Percentiles rank a stretch among this genome's conserved stretches.
Evolutionary conservation across 2,797 vertebrate species (phyloP).

Genomic region (Anabacerthia variegaticeps): DNA sequence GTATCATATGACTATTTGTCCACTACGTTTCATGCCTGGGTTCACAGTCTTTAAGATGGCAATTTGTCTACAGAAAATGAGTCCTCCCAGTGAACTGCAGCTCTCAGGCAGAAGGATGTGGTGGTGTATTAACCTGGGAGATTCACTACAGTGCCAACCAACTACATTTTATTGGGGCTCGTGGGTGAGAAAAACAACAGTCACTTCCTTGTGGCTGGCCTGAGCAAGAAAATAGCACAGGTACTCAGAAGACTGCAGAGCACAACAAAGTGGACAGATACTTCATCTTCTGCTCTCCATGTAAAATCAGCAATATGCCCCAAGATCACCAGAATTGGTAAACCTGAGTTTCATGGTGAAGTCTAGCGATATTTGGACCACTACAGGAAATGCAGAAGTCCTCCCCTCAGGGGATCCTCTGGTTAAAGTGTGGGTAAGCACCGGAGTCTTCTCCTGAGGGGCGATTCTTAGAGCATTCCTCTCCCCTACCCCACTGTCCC

Average conservation of each 20-base stretch:
- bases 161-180: neutral
- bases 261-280: neutral
- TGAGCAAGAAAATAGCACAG: neutral
- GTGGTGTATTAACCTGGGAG: neutral
- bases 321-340: neutral
- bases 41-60: neutral
- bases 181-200: neutral
- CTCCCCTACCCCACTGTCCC: neutral
- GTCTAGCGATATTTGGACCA: neutral
- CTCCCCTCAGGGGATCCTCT: neutral
- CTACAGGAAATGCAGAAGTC: neutral
- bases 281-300: neutral
- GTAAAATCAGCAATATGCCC: neutral
- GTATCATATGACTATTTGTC: neutral
- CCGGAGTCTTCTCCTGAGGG: neutral
- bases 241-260: neutral
- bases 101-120: neutral
- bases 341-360: neutral
- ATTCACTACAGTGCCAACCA: neutral
- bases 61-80: neutral
- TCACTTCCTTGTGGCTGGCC: neutral
- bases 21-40: neutral
- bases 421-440: neutral
- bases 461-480: neutral
- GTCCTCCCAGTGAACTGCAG: neutral